These are phyloP conservation scores for Terrapene triunguis DNA, from an alignment of 2,113 vertebrate genomes.

Conservation along the genomic window DNA sequence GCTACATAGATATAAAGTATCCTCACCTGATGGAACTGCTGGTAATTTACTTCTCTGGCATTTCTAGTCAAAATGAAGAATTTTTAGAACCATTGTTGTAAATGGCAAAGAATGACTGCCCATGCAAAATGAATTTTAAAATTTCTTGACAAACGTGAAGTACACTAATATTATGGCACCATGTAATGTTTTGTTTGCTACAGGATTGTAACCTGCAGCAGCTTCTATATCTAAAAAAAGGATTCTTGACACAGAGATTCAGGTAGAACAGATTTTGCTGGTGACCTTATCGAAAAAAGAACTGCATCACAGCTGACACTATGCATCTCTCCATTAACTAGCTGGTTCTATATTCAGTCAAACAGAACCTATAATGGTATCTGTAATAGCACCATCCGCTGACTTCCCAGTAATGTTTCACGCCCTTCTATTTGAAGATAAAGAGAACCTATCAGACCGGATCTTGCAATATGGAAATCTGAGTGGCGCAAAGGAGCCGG, in stretches of 20 bases:
- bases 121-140: not conserved
- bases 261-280: conserved; percentile 32
- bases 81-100: conserved; percentile 36
- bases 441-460: not conserved
- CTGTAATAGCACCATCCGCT: not conserved
- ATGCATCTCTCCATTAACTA: not conserved
- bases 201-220: not conserved
- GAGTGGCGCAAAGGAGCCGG: not conserved
- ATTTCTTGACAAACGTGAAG: not conserved
- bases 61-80: conserved; percentile 58
- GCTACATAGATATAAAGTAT: not conserved
- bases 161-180: not conserved
- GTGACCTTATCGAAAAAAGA: not conserved
- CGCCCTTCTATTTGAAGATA: not conserved
- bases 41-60: conserved; percentile 48
- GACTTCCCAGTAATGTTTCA: conserved; percentile 24
- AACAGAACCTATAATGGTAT: fast-evolving
- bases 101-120: not conserved
- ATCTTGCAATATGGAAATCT: not conserved
- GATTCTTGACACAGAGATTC: not conserved
- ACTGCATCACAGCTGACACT: conserved; percentile 30
- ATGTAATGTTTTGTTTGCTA: not conserved
- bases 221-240: conserved; percentile 22
- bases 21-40: not conserved
- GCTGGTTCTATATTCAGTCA: not conserved